Evolutionary conservation across 2,113 vertebrate species (phyloP).

Genomic region (Protobothrops flavoviridis): DNA sequence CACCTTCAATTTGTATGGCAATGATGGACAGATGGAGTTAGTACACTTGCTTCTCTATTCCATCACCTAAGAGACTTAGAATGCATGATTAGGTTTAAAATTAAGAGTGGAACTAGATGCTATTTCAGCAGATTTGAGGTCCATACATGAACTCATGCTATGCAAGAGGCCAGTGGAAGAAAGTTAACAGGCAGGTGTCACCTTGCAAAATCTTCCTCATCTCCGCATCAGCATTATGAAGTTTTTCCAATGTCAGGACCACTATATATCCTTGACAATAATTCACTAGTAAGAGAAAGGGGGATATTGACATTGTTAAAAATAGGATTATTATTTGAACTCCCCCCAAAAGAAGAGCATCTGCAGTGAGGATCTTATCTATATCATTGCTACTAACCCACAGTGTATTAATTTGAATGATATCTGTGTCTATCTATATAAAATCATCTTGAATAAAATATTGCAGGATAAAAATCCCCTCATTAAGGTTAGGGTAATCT

Average conservation of each 20-base stretch:
- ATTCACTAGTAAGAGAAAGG: neutral
- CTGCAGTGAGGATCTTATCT: neutral
- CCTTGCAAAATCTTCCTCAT: neutral
- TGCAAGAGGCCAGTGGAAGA: neutral
- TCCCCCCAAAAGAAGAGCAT: neutral
- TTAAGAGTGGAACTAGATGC: neutral
- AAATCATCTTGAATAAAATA: neutral
- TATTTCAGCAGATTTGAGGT: neutral
- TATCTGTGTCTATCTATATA: neutral
- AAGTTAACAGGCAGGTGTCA: neutral
- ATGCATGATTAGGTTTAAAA: neutral
- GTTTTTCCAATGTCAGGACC: neutral
- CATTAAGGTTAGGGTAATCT: neutral
- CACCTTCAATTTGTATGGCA: neutral
- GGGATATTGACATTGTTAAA: neutral
- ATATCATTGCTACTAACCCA: neutral
- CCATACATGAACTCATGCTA: neutral
- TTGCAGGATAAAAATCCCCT: neutral
- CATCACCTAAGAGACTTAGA: neutral
- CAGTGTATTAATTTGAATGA: neutral
- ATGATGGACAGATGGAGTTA: neutral
- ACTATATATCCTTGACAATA: neutral
- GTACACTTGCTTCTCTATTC: neutral
- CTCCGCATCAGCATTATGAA: neutral
- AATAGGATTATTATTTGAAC: neutral